A percentile compares a stretch with the other conserved stretches of the same genome.
phyloP scores from a whole-genome alignment of 1,140 invertebrate genomes.

The Diabrotica undecimpunctata region DNA sequence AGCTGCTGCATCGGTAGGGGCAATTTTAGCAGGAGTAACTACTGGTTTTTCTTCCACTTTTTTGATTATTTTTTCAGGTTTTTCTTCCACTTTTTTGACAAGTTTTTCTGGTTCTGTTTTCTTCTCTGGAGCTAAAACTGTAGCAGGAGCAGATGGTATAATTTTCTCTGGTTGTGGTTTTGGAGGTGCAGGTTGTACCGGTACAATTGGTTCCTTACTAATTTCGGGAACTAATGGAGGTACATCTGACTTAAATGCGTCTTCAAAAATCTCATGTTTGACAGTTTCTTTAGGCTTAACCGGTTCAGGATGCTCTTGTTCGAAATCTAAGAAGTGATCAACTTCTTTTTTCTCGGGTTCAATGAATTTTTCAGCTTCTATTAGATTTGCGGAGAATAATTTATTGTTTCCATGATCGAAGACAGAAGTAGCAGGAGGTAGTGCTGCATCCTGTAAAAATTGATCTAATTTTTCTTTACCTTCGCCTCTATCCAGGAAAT shows the following conservation, averaged over 20 bases:
- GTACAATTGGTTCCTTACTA: constrained; percentile 24
- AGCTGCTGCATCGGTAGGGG: constrained; percentile 61
- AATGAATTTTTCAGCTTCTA: not conserved
- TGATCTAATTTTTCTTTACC: constrained; percentile 37
- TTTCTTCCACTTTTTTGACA: constrained; percentile 16
- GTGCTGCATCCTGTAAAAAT: constrained; percentile 34
- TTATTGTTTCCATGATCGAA: not conserved
- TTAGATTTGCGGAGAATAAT: not conserved
- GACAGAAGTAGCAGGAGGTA: constrained; percentile 9
- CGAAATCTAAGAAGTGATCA: not conserved
- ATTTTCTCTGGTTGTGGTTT: constrained; percentile 27
- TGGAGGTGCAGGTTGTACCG: constrained; percentile 7
- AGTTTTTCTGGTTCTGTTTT: constrained; percentile 14
- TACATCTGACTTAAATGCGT: not conserved
- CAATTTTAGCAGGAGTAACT: constrained; percentile 20
- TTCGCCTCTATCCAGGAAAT: constrained; percentile 35
- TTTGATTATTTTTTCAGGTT: constrained; percentile 12
- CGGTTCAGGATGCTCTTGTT: not conserved
- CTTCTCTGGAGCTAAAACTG: constrained; percentile 19
- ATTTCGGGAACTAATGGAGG: not conserved
- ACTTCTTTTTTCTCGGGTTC: not conserved
- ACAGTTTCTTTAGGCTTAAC: constrained; percentile 18
- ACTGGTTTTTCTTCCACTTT: constrained; percentile 1
- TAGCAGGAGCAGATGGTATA: constrained; percentile 6
- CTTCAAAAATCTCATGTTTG: constrained; percentile 4